Evolutionary conservation across 2,113 vertebrate genomes (phyloP), one percentile per base, ranked within the genome.

Genomic region (Mugil cephalus): DNA sequence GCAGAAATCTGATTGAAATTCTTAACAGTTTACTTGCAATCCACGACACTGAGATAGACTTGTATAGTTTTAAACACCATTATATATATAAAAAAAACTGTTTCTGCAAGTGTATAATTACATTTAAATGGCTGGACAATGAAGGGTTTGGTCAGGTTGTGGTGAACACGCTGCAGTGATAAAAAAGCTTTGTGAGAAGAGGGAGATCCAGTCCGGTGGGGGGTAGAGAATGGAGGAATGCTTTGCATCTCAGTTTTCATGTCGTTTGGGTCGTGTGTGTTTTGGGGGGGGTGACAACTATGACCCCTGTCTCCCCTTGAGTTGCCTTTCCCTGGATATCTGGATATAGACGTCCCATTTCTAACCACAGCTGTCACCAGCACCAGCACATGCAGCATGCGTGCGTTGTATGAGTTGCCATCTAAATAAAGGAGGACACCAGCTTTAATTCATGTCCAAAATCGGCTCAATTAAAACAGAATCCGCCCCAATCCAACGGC

Each of bases 331-430:
- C 35, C 65, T 50, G 34, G 77, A 82, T 86, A 73, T 89, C 90
- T 90, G 79, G 68, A 91, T 89, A 84, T 87, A 92, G 89, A 89
- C 17, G 34, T 86, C 77, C 63, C 45, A 24, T 70, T 83, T 69
- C 60, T 51, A 79, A 77, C 62, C 52, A 64, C 92, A 93, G 92
- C 92, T 94, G 93, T 92, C 90, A 84, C 84, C 68, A 63, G 53
- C 34, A 21, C 62, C 51, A 54, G 47, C 24, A 48, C 21, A 15
- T 62, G 43, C 4, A 19, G 17, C 48, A 54, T 50, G 69, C 45
- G 52, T 36, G 17, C 47, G 47, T 39, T 17, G 40, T 86, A 65
- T 73, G 45, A 42, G 39, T 63, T 11, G 3, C 15, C 13, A n/a
- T 76, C 35, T 60, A 40, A 30, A 42, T 58, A 66, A 65, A 80